Percentiles rank a stretch among this genome's conserved stretches.
Evolutionary conservation across 2,113 vertebrate genomes (phyloP).

Genomic region (Calyptommatus sinebrachiatus): DNA sequence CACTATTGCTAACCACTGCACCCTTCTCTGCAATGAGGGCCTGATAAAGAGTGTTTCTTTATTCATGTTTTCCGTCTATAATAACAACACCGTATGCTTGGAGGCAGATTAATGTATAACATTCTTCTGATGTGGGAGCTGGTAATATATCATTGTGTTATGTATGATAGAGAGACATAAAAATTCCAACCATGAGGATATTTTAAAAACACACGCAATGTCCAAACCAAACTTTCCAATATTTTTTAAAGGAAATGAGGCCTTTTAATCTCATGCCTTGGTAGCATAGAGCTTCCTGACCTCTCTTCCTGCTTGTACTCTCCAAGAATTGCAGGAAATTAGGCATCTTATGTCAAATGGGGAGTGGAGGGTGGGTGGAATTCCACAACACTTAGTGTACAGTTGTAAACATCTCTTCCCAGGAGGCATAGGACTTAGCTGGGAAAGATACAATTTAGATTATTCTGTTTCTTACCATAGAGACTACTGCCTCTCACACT

Average conservation of each 20-base stretch:
- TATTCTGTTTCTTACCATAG: not conserved
- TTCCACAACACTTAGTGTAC: slow-evolving; percentile 34
- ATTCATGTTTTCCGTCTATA: not conserved
- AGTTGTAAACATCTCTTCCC: slow-evolving; percentile 55
- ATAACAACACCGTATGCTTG: not conserved
- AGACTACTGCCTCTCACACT: not conserved
- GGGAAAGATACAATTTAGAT: slow-evolving; percentile 37
- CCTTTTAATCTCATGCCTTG: slow-evolving; percentile 42
- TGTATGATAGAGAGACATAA: not conserved
- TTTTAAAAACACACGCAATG: not conserved
- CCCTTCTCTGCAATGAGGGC: not conserved
- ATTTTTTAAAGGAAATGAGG: slow-evolving; percentile 31
- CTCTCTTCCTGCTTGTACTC: slow-evolving; percentile 49
- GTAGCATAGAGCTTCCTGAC: slow-evolving; percentile 33
- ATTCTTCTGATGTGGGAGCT: not conserved
- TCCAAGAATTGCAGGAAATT: slow-evolving; percentile 68
- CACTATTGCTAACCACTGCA: not conserved
- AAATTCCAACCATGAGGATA: slow-evolving; percentile 13
- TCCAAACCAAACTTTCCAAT: slow-evolving; percentile 4
- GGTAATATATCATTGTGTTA: not conserved
- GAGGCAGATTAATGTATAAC: not conserved
- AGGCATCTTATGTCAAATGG: slow-evolving; percentile 36
- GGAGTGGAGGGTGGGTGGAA: not conserved
- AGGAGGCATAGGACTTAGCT: slow-evolving; percentile 8
- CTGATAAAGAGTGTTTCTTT: not conserved